Base-by-base conservation (phyloP, 2,113 vertebrate genomes). In the Labeo rohita region DNA sequence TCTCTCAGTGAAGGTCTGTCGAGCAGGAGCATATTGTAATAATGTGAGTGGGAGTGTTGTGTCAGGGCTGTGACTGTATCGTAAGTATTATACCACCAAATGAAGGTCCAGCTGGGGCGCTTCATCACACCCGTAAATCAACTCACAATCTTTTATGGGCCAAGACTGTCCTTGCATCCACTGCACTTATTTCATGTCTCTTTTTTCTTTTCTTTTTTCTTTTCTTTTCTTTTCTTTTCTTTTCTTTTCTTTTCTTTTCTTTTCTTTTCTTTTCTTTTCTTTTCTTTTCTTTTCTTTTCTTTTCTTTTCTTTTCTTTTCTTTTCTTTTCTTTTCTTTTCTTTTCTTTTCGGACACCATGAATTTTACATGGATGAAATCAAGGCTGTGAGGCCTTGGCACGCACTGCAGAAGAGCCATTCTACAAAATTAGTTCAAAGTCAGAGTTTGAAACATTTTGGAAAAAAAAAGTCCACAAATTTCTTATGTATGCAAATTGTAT, bases 121-220 rank as follows among this genome's bases (percentile, higher is more conserved):
- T 88, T 84, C 82, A 85, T 88, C 75, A 84, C 59, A 3, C 36
- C 49, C 72, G 49, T 84, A 90, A 88, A 90, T 89, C 86, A 79
- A 18, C 23, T 61, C 79, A 5, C 54, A 56, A 54, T 82, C 79
- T 76, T 88, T 77, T 78, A 84, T 81, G 34, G 50, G 63, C 81
- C 77, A 78, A 21, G 21, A 50, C 2, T 50, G 49, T 68, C 61
- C 34, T 39, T 21, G 13, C 72, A 50, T 65, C 43, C 21, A 61
- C 63, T 43, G 39, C 45, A 54, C 36, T 52, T n/a, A 74, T 49
- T 70, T 74, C 21, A 73, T 59, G 34, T 56, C 6, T 43, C 43
- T 43, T 12, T 11, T 6, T 16, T 43, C 3, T 43, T 34, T 16
- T 56, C 52, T 52, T 52, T 4, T 15, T 6, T 23, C 2, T 11